Base-by-base conservation (phyloP, 2,797 vertebrate genomes). In the Oryzias sinensis region DNA sequence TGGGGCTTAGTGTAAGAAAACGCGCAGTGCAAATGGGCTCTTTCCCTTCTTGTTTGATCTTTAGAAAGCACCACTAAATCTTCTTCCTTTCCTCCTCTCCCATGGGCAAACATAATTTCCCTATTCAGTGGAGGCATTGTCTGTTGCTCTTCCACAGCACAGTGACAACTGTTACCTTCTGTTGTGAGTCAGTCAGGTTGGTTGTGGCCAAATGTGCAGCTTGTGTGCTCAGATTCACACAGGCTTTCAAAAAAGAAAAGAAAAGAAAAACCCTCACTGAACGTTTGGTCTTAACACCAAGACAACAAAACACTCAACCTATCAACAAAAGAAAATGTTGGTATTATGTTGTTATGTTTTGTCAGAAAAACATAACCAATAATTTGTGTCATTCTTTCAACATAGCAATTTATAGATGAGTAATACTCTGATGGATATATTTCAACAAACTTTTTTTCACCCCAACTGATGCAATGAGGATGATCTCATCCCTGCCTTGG, bases 171-270 rank as follows among this genome's bases (percentile, higher is more conserved):
- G 72, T 62, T 81, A 58, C 76, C 66, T 74, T 83, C 81, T 87
- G 83, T 70, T 84, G 72, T 82, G 83, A 86, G 80, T 85, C 79
- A 77, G 54, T 74, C 65, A 79, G 69, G 72, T 75, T 79, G 68
- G 72, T 74, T 60, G 17, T 43, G 70, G 70, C 78, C 86, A 86
- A 74, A 73, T 46, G 47, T 72, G 57, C 49, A 69, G 72, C 61
- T 17, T 42, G 49, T 57, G 57, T 50, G 53, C 49, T 63, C 53
- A 4, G 56, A 59, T 53, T 74, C 62, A 70, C 56, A 70, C 59
- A 57, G 45, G 37, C 49, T 44, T 55, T 66, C 9, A 37, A 37
- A 37, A 33, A 18, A 18, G 18, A 33, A 37, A 37, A 6, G 7
- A 29, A 29, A 29, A 29, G 7, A 6, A 6, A 29, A 37, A 33